phyloP scores from a whole-genome alignment of 2,797 vertebrate genomes.

The Champsocephalus esox region DNA sequence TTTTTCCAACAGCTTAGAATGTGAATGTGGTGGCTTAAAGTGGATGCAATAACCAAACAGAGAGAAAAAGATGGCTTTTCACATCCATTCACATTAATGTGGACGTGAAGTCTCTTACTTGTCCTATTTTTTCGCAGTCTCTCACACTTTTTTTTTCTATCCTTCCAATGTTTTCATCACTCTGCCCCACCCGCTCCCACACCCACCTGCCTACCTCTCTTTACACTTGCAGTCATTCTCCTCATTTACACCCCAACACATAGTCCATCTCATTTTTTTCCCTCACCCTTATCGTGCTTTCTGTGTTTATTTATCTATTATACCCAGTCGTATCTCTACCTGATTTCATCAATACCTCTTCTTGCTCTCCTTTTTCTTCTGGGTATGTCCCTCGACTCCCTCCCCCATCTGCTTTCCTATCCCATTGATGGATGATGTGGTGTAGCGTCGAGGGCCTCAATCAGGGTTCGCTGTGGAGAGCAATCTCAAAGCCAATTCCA shows the following conservation, averaged over 20 bases:
- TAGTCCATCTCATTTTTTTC: conserved; percentile 41
- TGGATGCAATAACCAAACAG: conserved; percentile 29
- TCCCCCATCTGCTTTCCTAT: conserved; percentile 46
- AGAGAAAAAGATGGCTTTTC: conserved; percentile 20
- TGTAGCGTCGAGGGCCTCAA: conserved; percentile 61
- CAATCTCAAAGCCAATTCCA: conserved; percentile 81
- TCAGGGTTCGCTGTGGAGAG: conserved; percentile 61
- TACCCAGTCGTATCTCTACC: conserved; percentile 54
- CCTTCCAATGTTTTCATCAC: neutral
- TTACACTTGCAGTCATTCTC: conserved; percentile 8
- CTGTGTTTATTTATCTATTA: conserved; percentile 62
- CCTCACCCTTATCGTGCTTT: conserved; percentile 47
- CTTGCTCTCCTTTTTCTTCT: conserved; percentile 47
- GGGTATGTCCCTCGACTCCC: conserved; percentile 1
- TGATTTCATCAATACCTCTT: conserved; percentile 47
- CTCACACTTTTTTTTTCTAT: neutral
- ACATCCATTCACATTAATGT: conserved; percentile 23
- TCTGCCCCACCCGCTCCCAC: neutral
- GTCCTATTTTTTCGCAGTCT: neutral
- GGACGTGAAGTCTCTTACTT: neutral
- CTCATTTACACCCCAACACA: conserved; percentile 44
- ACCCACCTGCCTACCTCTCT: too few relatives aligned
- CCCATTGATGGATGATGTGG: conserved; percentile 73
- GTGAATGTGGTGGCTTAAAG: conserved; percentile 29
- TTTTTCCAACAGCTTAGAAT: conserved; percentile 1